Base-by-base conservation (phyloP, 1,140 invertebrate species). In the Hyphantria cunea region DNA sequence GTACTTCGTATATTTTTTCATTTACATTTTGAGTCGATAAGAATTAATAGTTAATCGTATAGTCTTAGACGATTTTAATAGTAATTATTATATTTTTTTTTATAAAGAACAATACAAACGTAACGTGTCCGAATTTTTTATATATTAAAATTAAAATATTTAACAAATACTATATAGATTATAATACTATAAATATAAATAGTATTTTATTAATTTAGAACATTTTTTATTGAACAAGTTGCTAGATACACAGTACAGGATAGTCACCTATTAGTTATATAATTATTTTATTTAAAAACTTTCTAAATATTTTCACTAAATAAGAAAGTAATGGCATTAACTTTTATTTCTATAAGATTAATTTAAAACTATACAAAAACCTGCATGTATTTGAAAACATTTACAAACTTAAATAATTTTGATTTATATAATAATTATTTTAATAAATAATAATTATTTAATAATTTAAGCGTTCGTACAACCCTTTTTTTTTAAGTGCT, bases 1-100 rank as follows among this genome's bases (percentile, higher is more conserved):
- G 85, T 89, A 89, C 84, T 88, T 89, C 86, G 85, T 89, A 89
- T 89, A 89, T 84, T 82, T 78, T 83, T 82, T 82, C 74, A 86
- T 87, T 88, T 89, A 88, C 85, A 88, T 78, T 25, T 85, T 77
- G 76, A 86, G 76, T 89, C 78, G 74, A 84, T 85, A 84, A 88
- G 81, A 85, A 80, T 85, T 78, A 82, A 81, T 82, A 77, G 67
- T 76, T 77, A 62, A 82, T 78, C 78, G 75, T 76, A 80, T 85
- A 76, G 74, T 70, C 74, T 85, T 80, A 84, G 72, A 79, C 70
- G 76, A 82, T 74, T 74, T 76, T 74, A 72, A 72, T 73, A 73
- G 67, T 61, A 66, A 74, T 74, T 77, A 66, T 72, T 68, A 70
- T 73, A 63, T 53, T 64, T 71, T n/a, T n/a, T 70, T 53, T 69